Base-by-base conservation (phyloP, 2,797 vertebrate species). In the Hephaestus fuliginosus region DNA sequence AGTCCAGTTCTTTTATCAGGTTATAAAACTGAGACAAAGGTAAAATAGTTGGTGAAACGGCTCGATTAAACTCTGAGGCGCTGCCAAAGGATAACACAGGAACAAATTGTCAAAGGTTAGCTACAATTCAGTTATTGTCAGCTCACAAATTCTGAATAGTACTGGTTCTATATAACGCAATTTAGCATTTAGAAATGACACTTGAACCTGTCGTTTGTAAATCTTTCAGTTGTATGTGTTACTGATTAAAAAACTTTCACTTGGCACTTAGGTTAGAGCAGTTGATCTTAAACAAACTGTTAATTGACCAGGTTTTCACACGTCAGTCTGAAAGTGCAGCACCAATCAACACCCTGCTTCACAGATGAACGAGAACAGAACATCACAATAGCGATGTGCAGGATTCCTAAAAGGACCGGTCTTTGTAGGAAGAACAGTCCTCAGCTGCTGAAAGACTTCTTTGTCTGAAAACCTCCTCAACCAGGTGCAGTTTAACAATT, bases 261-360 rank as follows among this genome's bases (percentile, higher is more conserved):
- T 15, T 56, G 10, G 18, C 72, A 61, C 55, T 30, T 18, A 43
- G 36, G 28, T 33, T 49, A n/a, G 52, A 11, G 11, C 65, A 55
- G 60, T 30, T 15, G 63, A 60, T 80, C 78, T 81, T 20, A 43
- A 69, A 60, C n/a, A n/a, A 12, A 18, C 46, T 66, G 77, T 56
- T 84, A 82, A 84, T 85, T 77, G 56, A 69, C 49, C 39, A 60
- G 67, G 64, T 78, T 76, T 82, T 90, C 84, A 78, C 81, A 71
- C 53, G 1, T 76, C 28, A 7, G 52, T 72, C 68, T 65, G 28
- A 43, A 81, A 56, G 71, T 70, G 63, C 28, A 1, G 53, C 64
- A 71, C 67, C 80, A 89, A 91, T 91, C 76, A 88, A 88, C 90
- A 88, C 87, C 44, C 18, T 61, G 22, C n/a, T 33, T 33, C 5